phyloP scores from a whole-genome alignment of 2,888 invertebrate genomes.

The Yponomeuta evonymella region DNA sequence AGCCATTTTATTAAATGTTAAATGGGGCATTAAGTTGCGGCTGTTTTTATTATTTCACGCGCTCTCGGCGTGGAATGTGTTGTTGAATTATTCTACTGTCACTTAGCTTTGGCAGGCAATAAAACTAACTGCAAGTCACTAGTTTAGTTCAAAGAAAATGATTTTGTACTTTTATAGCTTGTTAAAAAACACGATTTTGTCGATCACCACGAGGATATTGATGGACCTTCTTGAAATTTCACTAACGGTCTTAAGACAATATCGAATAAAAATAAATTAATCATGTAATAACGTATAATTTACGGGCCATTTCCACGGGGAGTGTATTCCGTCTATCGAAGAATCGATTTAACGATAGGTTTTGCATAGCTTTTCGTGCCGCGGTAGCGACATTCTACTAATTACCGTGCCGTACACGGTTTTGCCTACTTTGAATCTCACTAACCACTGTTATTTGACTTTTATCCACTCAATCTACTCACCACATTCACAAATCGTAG shows the following conservation, averaged over 20 bases:
- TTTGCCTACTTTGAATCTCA: constrained; percentile 8
- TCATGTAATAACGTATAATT: not conserved
- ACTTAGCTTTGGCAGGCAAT: not conserved
- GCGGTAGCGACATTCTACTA: constrained; percentile 21
- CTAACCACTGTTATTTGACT: constrained; percentile 24
- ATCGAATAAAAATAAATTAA: not conserved
- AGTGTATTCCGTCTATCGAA: not conserved
- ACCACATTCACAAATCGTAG: not conserved
- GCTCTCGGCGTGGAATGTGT: not conserved
- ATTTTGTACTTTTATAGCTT: too few species aligned
- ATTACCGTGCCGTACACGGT: constrained; percentile 23
- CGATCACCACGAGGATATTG: not conserved
- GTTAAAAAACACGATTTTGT: too few species aligned
- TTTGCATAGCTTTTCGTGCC: constrained; percentile 28
- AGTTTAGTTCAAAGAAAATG: not conserved
- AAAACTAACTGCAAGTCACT: not conserved
- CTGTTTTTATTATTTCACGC: constrained; percentile 14
- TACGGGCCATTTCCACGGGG: not conserved
- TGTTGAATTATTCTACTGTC: not conserved
- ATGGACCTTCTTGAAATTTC: not conserved
- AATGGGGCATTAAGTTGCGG: constrained; percentile 35
- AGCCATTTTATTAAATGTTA: constrained; percentile 43
- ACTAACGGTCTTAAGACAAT: not conserved
- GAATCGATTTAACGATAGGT: constrained; percentile 23
- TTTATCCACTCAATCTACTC: not conserved